Base-by-base conservation (phyloP, 2,797 vertebrate species). In the Spinus pinus region DNA sequence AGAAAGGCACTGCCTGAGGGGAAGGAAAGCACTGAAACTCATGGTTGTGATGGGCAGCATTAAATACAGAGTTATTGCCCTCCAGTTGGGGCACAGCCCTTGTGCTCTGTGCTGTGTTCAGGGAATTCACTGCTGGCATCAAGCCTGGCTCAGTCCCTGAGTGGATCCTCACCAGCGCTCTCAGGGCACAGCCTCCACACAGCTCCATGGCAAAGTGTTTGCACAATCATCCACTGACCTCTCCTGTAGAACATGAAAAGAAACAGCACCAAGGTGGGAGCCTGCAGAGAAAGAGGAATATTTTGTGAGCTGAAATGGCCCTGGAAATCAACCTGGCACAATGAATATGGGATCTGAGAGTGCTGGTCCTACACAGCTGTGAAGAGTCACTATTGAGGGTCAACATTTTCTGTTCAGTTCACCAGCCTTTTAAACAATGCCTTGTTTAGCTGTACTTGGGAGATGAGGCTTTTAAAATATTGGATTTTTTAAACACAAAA, bases 41-140 rank as follows among this genome's bases (percentile, higher is more conserved):
- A 1, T 5, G 39, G 22, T 3, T 12, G 17, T 17, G 12, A 66
- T 4, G 31, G 30, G 28, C 51, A 85, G 37, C n/a, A 77, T 17
- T 41, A 39, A 37, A 20, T 5, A 24, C 39, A 71, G 39, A 39
- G 2, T 35, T 35, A 35, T 35, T 35, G 9, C 35, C 35, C 35
- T n/a, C 5, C n/a, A 50, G 7, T 0, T 70, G 44, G n/a, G 27
- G 24, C 19, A 1, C 24, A 70, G 57, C 12, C 7, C 8, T 41
- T 44, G 30, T 30, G 21, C n/a, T 44, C 53, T 37, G 47, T 58
- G 42, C 30, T 75, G 5, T 2, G 3, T 6, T 61, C 5, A 33
- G 42, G 14, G 11, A 30, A 81, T 65, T 69, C 39, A 14, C 17
- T 28, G 3, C 2, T 64, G 60, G 18, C 51, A 53, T 13, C 13